A percentile compares a stretch with the other conserved stretches of the same genome.
Conservation (phyloP, 2,113 vertebrate genomes). For the Cryptomyrus ogoouensis region DNA sequence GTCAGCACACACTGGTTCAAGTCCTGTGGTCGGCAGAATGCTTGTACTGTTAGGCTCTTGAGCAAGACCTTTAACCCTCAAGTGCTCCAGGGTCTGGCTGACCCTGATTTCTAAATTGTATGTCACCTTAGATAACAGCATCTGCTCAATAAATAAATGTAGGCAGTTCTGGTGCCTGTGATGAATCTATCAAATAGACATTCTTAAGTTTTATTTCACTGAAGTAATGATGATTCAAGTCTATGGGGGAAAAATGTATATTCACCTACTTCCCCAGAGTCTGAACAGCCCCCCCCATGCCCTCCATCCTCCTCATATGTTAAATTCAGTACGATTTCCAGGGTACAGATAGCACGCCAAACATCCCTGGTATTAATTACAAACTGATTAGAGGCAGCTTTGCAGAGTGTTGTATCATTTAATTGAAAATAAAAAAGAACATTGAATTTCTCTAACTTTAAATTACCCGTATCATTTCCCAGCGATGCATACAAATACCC, state of each 20-base stretch:
- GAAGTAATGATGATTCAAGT: not conserved
- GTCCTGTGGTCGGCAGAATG: no score
- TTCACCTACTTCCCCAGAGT: not conserved
- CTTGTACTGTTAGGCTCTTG: not conserved
- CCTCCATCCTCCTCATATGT: no score
- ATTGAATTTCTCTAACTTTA: constrained; percentile 60
- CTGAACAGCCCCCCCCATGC: not conserved
- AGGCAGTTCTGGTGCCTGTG: not conserved
- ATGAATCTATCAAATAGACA: not conserved
- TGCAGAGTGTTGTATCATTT: constrained; percentile 63
- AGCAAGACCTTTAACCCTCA: not conserved
- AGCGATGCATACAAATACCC: constrained; percentile 47
- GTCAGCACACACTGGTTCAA: no score
- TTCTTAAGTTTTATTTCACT: not conserved
- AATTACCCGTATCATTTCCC: constrained; percentile 63
- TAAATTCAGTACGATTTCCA: not conserved
- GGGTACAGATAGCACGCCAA: not conserved
- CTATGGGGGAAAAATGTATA: not conserved
- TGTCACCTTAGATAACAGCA: no score
- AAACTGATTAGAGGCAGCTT: constrained; percentile 57
- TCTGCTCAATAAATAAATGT: not conserved
- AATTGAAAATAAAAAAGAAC: constrained; percentile 66
- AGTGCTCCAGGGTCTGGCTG: not conserved
- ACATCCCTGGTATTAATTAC: constrained; percentile 59
- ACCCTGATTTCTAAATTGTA: no score